phyloP scores from a whole-genome alignment of 2,113 vertebrate species.

The Tachysurus fulvidraco region DNA sequence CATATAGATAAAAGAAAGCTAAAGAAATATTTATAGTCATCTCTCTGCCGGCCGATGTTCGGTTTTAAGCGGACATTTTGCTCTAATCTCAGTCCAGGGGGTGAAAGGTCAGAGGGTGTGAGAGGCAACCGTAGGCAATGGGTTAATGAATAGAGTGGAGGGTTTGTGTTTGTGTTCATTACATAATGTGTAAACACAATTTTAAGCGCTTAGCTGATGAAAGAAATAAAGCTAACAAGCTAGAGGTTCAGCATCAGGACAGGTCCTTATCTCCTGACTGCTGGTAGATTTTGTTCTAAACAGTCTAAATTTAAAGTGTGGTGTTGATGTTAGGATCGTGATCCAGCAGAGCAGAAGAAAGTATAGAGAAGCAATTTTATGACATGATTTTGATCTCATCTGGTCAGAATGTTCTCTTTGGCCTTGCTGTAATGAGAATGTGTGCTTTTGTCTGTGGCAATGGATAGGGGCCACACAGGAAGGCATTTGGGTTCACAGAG shows the following conservation, averaged over 20 bases:
- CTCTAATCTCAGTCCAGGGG: constrained; percentile 46
- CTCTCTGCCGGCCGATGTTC: constrained; percentile 21
- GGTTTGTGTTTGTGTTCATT: neutral
- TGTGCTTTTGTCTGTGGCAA: constrained; percentile 16
- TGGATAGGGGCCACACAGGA: constrained; percentile 21
- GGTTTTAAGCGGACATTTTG: constrained; percentile 44
- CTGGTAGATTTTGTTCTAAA: neutral
- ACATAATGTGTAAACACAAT: constrained; percentile 2
- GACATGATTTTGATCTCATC: constrained; percentile 26
- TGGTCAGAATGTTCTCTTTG: neutral
- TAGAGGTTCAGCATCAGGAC: neutral
- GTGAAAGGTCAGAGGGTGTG: constrained; percentile 63
- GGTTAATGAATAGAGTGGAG: constrained; percentile 14
- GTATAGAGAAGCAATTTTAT: constrained; percentile 21
- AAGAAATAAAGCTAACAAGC: neutral
- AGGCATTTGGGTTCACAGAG: constrained; percentile 41
- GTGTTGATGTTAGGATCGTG: neutral
- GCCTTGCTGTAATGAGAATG: constrained; percentile 18
- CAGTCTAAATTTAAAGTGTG: neutral
- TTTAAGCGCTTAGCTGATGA: neutral
- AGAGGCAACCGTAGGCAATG: constrained; percentile 48
- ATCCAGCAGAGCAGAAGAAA: neutral
- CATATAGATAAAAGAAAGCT: no score
- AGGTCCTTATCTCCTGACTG: neutral
- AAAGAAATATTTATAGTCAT: constrained; percentile 37